phyloP scores from a whole-genome alignment of 2,888 invertebrate species.

The Abrostola triplasia region DNA sequence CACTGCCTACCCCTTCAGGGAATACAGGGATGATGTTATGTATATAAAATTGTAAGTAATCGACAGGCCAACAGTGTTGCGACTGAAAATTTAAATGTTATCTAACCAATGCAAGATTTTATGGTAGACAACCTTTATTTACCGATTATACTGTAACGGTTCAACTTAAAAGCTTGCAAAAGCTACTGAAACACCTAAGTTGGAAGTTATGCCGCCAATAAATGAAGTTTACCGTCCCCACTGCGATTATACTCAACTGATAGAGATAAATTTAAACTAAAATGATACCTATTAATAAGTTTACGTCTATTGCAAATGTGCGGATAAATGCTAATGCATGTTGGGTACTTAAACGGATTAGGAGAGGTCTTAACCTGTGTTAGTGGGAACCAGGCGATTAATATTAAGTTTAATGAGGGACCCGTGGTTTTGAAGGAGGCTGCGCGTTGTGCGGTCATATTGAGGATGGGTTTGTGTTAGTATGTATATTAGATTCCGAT shows the following conservation, averaged over 20 bases:
- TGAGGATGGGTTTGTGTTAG: too few relatives aligned
- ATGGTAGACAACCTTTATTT: neutral
- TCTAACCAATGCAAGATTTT: neutral
- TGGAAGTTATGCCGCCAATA: neutral
- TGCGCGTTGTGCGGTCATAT: too few relatives aligned
- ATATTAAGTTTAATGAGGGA: slow-evolving; percentile 19
- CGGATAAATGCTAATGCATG: slow-evolving; percentile 29
- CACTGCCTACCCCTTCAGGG: too few relatives aligned
- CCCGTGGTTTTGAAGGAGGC: neutral
- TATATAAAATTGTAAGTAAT: too few relatives aligned
- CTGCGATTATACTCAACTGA: neutral
- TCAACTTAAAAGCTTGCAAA: neutral
- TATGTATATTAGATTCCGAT: too few relatives aligned
- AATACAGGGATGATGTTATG: too few relatives aligned
- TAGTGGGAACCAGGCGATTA: slow-evolving; percentile 13
- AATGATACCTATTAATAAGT: slow-evolving; percentile 22
- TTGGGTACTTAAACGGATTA: slow-evolving; percentile 30
- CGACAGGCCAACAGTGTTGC: neutral
- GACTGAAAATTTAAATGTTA: neutral
- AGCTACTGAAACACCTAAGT: slow-evolving; percentile 1
- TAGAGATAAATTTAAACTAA: slow-evolving; percentile 5
- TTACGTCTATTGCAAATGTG: slow-evolving; percentile 31
- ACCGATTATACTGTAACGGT: neutral
- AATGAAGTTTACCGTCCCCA: neutral
- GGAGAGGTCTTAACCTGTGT: slow-evolving; percentile 28